A percentile compares a stretch with the other conserved stretches of the same genome.
Conservation (phyloP, 1,140 invertebrate genomes). For the Belonocnema kinseyi region DNA sequence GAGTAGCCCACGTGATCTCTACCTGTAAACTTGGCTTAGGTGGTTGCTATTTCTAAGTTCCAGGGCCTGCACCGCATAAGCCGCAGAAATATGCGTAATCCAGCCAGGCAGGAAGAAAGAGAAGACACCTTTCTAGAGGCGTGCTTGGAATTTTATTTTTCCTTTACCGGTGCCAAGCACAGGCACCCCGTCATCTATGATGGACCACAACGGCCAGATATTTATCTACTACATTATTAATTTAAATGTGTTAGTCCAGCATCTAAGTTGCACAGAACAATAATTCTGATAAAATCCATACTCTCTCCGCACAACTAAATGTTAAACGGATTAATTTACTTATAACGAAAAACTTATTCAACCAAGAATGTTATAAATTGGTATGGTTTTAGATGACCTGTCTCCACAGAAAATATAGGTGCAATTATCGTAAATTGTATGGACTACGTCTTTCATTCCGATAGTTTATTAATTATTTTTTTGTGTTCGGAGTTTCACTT, state of each 20-base stretch:
- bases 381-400: neutral
- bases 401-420: neutral
- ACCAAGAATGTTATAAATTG: slow-evolving; percentile 15
- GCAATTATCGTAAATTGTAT: slow-evolving; percentile 23
- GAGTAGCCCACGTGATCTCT: slow-evolving; percentile 10
- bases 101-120: slow-evolving; percentile 30
- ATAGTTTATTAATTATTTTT: slow-evolving; percentile 13
- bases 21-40: neutral
- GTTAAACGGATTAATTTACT: neutral
- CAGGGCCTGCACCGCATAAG: slow-evolving; percentile 36
- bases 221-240: slow-evolving; percentile 14
- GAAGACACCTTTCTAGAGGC: slow-evolving; percentile 31
- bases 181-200: neutral
- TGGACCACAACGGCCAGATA: neutral
- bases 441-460: neutral
- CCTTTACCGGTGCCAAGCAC: slow-evolving; percentile 7
- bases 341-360: neutral
- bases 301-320: neutral
- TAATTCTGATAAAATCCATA: neutral
- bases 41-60: slow-evolving; percentile 31
- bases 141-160: slow-evolving; percentile 30
- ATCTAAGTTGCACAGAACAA: neutral
- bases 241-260: neutral
- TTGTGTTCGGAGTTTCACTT: neutral
- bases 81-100: slow-evolving; percentile 55